A percentile compares a stretch with the other conserved stretches of the same genome.
phyloP scores from a whole-genome alignment of 2,888 invertebrate genomes.

The Muschampia plurimacula region DNA sequence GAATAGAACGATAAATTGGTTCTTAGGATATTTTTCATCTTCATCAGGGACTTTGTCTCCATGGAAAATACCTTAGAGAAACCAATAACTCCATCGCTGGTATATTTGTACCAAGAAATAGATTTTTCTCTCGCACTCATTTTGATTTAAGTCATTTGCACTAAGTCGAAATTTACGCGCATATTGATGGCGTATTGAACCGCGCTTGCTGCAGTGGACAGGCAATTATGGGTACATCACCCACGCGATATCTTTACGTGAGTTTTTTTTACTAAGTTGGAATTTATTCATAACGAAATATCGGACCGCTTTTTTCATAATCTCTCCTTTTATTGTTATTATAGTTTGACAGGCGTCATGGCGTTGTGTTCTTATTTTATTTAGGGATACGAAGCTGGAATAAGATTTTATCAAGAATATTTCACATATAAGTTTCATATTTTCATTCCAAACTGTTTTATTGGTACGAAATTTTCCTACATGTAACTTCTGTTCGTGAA shows the following conservation, averaged over 20 bases:
- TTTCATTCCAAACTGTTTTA: slow-evolving; percentile 7
- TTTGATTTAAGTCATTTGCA: neutral
- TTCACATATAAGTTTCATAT: neutral
- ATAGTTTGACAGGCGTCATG: slow-evolving; percentile 7
- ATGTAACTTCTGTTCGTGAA: neutral
- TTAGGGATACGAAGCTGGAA: neutral
- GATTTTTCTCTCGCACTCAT: neutral
- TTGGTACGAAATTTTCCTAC: neutral
- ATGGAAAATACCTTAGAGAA: no score
- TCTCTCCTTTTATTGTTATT: slow-evolving; percentile 27
- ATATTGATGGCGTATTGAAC: slow-evolving; percentile 39
- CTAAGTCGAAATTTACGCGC: slow-evolving; percentile 26
- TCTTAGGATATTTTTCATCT: neutral
- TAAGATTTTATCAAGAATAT: neutral
- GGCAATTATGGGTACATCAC: slow-evolving; percentile 44
- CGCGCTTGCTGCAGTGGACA: slow-evolving; percentile 45
- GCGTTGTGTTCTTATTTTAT: slow-evolving; percentile 3
- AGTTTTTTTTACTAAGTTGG: slow-evolving; percentile 47
- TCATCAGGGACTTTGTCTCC: neutral
- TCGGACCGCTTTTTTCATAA: slow-evolving; percentile 21
- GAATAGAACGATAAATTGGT: neutral
- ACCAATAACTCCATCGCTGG: no score
- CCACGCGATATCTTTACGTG: slow-evolving; percentile 52
- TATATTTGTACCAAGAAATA: no score
- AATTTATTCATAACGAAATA: slow-evolving; percentile 47